phyloP scores from a whole-genome alignment of 2,888 invertebrate species.

The Penaeus monodon region DNA sequence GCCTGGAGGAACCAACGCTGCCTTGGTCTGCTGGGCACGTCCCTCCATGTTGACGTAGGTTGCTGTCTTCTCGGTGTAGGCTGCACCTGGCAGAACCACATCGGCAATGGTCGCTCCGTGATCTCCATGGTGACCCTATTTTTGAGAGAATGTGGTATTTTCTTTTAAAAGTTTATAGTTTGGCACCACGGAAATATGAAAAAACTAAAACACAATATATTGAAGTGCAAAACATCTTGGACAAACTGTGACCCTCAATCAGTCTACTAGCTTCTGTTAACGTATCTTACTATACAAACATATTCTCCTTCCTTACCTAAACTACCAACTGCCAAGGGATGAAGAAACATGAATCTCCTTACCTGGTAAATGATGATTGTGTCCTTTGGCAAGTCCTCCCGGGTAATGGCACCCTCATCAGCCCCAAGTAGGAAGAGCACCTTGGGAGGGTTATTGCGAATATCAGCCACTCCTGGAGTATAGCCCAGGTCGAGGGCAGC shows the following conservation, averaged over 20 bases:
- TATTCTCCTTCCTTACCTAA: no score
- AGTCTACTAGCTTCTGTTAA: no score
- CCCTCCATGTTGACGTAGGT: constrained; percentile 88
- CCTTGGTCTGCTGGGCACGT: constrained; percentile 88
- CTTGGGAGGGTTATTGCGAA: constrained; percentile 78
- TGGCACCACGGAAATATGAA: not conserved
- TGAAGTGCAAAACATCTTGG: not conserved
- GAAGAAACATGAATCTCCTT: no score
- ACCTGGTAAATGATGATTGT: constrained; percentile 84
- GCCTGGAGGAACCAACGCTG: constrained; percentile 91
- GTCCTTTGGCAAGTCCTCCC: constrained; percentile 83
- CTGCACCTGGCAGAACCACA: constrained; percentile 92
- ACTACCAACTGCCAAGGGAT: no score
- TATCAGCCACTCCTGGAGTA: constrained; percentile 78
- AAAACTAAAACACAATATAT: not conserved
- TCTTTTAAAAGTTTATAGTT: no score
- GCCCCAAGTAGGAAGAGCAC: constrained; percentile 93
- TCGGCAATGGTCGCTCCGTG: constrained; percentile 92
- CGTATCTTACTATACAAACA: no score
- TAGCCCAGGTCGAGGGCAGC: constrained; percentile 97
- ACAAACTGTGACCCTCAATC: no score
- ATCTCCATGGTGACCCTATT: constrained; percentile 94
- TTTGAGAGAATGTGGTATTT: not conserved
- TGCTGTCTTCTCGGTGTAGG: constrained; percentile 93
- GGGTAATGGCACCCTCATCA: constrained; percentile 85